A percentile compares a stretch with the other conserved stretches of the same genome.
phyloP scores from a whole-genome alignment of 2,888 invertebrate genomes.

The Temnothorax rugatulus region DNA sequence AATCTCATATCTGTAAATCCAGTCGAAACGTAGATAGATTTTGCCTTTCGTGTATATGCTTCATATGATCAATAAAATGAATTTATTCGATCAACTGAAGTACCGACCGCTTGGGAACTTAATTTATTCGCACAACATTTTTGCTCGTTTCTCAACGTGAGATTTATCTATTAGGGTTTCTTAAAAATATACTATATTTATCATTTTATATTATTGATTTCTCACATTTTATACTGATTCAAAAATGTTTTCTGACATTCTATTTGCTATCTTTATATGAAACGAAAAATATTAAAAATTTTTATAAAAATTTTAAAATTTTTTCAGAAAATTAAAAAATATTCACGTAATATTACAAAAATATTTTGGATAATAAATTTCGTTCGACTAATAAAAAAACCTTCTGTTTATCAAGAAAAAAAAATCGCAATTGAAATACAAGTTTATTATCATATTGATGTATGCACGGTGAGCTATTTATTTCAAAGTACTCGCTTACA shows the following conservation, averaged over 20 bases:
- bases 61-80: conserved; percentile 28
- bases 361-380: not conserved
- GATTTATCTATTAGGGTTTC: not conserved
- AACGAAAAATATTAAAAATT: not conserved
- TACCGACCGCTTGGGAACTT: not conserved
- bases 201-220: not conserved
- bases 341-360: not conserved
- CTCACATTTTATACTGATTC: not conserved
- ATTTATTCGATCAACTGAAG: conserved; percentile 46
- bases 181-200: not conserved
- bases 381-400: not conserved
- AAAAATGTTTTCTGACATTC: not conserved
- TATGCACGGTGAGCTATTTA: conserved; percentile 26
- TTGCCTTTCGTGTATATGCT: not conserved
- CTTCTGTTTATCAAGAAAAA: not conserved
- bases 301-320: not conserved
- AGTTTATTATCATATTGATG: not conserved
- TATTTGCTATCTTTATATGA: not conserved
- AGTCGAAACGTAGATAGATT: conserved; percentile 9
- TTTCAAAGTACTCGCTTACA: conserved; percentile 22
- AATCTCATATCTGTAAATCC: conserved; percentile 22
- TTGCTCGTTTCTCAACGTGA: not conserved
- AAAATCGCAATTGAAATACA: not conserved
- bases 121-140: conserved; percentile 12
- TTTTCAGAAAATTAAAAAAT: not conserved